phyloP scores from a whole-genome alignment of 37 sponge, comb jelly and placozoan species.

The Corticium candelabrum region DNA sequence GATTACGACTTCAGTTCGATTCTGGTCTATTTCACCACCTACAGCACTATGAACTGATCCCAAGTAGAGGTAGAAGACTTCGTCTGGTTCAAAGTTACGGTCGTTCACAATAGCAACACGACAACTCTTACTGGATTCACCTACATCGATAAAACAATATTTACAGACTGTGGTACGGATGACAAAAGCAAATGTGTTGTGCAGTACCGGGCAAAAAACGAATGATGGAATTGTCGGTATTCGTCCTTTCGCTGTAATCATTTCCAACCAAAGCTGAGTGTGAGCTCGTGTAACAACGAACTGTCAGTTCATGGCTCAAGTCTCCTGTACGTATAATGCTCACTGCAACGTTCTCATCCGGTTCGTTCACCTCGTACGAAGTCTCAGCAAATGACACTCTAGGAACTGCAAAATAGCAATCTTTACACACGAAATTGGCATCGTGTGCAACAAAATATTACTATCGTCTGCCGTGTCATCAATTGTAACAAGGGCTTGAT shows the following conservation, averaged over 20 bases:
- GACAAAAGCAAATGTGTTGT: no score
- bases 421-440: no score
- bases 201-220: neutral
- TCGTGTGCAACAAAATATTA: no score
- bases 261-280: neutral
- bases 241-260: neutral
- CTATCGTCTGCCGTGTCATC: neutral
- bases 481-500: neutral
- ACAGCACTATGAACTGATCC: neutral
- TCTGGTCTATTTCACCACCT: neutral
- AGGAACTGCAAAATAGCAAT: no score
- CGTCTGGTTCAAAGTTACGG: neutral
- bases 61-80: neutral
- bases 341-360: neutral
- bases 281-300: neutral
- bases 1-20: neutral
- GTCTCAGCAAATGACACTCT: neutral
- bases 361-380: neutral
- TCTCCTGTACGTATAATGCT: neutral
- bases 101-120: neutral
- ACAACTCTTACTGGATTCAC: neutral
- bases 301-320: neutral
- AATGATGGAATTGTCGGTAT: no score
- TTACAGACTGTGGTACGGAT: no score
- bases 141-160: no score